Conservation (phyloP, 2,797 vertebrate genomes). For the Botia almorhae region DNA sequence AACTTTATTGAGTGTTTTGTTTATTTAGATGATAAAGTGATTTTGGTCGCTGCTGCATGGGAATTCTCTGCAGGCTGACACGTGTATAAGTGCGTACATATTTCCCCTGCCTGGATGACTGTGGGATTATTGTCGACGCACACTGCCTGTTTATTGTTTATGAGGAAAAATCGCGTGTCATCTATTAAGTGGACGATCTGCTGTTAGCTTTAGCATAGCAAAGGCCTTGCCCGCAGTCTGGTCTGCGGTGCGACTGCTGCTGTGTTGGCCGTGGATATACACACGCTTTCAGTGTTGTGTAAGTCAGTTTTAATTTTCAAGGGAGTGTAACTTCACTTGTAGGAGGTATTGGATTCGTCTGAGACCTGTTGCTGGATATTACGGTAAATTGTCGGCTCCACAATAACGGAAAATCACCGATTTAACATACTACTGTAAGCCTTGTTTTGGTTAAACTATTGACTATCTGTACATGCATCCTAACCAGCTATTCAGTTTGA, state of each 20-base stretch:
- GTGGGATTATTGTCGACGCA: not conserved
- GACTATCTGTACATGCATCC: too few species aligned
- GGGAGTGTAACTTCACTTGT: not conserved
- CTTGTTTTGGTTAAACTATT: not conserved
- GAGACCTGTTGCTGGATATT: not conserved
- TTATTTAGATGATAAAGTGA: slow-evolving; percentile 27
- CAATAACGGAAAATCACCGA: not conserved
- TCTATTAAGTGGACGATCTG: slow-evolving; percentile 13
- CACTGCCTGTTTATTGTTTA: slow-evolving; percentile 1
- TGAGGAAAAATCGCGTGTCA: not conserved
- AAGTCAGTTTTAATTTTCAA: not conserved
- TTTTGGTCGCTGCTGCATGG: slow-evolving; percentile 20
- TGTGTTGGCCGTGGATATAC: slow-evolving; percentile 20
- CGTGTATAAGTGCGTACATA: slow-evolving; percentile 24
- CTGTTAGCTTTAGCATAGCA: slow-evolving; percentile 51
- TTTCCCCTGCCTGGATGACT: not conserved
- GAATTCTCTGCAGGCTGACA: slow-evolving; percentile 26
- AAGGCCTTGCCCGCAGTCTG: slow-evolving; percentile 37
- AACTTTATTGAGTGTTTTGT: slow-evolving; percentile 66
- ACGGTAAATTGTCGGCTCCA: not conserved
- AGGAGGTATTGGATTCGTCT: not conserved
- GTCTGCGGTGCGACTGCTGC: slow-evolving; percentile 11
- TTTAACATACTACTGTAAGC: not conserved
- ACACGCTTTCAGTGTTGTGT: not conserved
- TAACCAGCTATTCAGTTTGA: not conserved